Evolutionary conservation across 2,888 invertebrate genomes (phyloP).

Genomic region (Dichetophora obliterata): DNA sequence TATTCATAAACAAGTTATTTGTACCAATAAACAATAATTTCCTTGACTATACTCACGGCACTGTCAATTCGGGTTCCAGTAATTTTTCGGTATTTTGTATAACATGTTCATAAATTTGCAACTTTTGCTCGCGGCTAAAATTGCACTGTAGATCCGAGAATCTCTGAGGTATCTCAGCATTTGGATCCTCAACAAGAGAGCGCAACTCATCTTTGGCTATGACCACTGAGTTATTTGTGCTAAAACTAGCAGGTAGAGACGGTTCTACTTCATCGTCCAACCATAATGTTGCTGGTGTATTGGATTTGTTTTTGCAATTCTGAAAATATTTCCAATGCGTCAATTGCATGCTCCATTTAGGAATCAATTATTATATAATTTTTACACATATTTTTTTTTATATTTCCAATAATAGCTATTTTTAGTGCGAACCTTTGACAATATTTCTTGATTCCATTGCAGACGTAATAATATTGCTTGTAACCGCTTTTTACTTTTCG

Average conservation of each 20-base stretch:
- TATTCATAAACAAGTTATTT: not conserved
- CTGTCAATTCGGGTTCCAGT: constrained; percentile 51
- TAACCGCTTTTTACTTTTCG: constrained; percentile 49
- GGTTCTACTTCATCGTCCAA: constrained; percentile 33
- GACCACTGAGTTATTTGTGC: constrained; percentile 48
- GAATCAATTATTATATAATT: not conserved
- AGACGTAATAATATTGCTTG: constrained; percentile 52
- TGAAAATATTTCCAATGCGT: constrained; percentile 13
- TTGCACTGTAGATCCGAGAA: constrained; percentile 60
- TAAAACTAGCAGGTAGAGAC: constrained; percentile 49
- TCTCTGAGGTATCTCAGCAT: constrained; percentile 48
- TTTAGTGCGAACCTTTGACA: constrained; percentile 49
- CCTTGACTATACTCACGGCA: constrained; percentile 49
- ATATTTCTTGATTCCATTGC: constrained; percentile 56
- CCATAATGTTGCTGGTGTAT: not conserved
- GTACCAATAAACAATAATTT: not conserved
- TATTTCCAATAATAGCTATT: not conserved
- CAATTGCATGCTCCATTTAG: not conserved
- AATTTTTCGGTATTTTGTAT: constrained; percentile 53
- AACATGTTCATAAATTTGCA: constrained; percentile 61
- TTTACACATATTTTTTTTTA: not conserved
- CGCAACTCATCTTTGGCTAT: constrained; percentile 46
- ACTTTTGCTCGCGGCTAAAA: constrained; percentile 56
- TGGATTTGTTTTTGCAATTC: constrained; percentile 46
- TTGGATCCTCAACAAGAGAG: constrained; percentile 47